Percentiles rank a stretch among this genome's conserved stretches.
Conservation (phyloP, 2,113 vertebrate species). For the Azemiops feae region DNA sequence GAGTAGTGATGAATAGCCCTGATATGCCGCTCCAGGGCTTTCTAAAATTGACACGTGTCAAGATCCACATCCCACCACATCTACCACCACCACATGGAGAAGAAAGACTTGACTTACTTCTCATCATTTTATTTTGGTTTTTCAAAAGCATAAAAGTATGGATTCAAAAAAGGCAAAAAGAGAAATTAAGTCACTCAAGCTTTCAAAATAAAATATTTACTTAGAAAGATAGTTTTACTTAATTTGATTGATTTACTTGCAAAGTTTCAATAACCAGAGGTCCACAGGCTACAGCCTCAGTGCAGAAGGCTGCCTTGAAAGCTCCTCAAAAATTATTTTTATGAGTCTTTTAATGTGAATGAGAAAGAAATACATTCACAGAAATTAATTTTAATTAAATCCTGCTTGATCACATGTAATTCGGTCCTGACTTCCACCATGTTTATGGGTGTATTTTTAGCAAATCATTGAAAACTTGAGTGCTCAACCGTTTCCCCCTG, state of each 20-base stretch:
- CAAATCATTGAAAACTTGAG: background rate
- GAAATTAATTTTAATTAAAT: background rate
- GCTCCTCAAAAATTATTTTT: background rate
- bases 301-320: background rate
- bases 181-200: background rate
- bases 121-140: background rate
- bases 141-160: background rate
- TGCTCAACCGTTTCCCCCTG: background rate
- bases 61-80: background rate
- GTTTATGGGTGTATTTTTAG: background rate
- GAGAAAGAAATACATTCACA: background rate
- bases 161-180: background rate
- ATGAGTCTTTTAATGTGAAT: background rate
- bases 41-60: background rate
- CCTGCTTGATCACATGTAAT: background rate
- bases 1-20: background rate
- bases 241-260: background rate
- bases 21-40: background rate
- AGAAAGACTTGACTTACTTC: background rate
- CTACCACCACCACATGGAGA: background rate
- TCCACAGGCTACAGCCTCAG: too few relatives aligned
- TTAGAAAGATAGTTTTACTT: background rate
- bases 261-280: background rate
- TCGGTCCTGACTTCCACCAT: too few relatives aligned
- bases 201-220: background rate